A percentile compares a stretch with the other conserved stretches of the same genome.
These are phyloP conservation scores for Machimus atricapillus DNA, from an alignment of 2,888 invertebrate species.

Conservation along the genomic window DNA sequence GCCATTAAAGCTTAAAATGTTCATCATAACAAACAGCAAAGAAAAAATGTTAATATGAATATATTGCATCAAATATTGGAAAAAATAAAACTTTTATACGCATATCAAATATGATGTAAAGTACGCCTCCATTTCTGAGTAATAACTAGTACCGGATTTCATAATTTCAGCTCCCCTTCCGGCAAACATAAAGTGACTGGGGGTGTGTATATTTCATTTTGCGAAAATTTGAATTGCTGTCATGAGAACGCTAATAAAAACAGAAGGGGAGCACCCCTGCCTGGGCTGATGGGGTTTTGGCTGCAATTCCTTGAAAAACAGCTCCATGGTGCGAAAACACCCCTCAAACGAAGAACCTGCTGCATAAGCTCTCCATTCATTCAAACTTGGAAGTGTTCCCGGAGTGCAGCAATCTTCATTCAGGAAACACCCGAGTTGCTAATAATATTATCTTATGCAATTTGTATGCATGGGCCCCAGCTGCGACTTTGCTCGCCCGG, in stretches of 20 bases:
- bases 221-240: neutral
- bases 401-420: neutral
- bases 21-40: too few species aligned
- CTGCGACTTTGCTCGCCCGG: neutral
- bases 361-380: neutral
- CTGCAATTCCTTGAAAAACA: neutral
- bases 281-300: neutral
- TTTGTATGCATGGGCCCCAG: slow-evolving; percentile 9
- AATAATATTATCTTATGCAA: slow-evolving; percentile 28
- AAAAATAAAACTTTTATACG: neutral
- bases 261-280: neutral
- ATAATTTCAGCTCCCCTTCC: neutral
- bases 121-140: neutral
- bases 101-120: neutral
- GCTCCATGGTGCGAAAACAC: neutral
- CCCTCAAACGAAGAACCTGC: neutral
- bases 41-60: too few species aligned
- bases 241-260: neutral
- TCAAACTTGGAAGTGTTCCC: slow-evolving; percentile 3
- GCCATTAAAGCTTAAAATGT: too few species aligned
- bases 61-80: neutral
- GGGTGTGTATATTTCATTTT: neutral
- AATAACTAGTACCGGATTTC: neutral
- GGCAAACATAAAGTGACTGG: neutral
- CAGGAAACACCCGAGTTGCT: slow-evolving; percentile 11